Conservation (phyloP, 2,797 vertebrate genomes). For the Anomalospiza imberbis region DNA sequence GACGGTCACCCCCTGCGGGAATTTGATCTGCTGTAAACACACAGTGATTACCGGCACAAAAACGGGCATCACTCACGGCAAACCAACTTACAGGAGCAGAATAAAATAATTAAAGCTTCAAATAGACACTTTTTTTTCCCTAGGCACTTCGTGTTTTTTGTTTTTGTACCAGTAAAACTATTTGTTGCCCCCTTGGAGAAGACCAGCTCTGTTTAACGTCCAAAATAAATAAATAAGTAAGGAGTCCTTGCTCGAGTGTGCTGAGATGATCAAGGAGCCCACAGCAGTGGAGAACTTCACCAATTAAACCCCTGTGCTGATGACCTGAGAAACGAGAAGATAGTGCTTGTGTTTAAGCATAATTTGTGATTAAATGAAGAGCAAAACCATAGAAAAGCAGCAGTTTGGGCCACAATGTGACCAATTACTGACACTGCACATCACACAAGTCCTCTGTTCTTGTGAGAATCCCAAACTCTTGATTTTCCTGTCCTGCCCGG, state of each 20-base stretch:
- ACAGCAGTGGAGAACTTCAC: neutral
- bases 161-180: neutral
- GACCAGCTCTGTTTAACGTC: neutral
- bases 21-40: neutral
- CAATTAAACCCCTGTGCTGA: neutral
- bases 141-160: neutral
- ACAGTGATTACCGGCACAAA: neutral
- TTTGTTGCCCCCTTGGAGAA: neutral
- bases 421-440: neutral
- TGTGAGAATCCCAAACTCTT: neutral
- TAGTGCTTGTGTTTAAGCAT: neutral
- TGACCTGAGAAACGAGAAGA: neutral
- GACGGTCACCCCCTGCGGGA: neutral
- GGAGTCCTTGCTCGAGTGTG: neutral
- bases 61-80: rapidly evolving
- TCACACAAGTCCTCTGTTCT: neutral
- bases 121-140: neutral
- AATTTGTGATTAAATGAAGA: neutral
- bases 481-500: neutral
- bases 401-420: neutral
- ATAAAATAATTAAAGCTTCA: neutral
- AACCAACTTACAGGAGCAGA: neutral
- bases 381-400: neutral
- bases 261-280: neutral
- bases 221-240: neutral